Conservation (phyloP, 2,888 invertebrate genomes). For the Nephrotoma appendiculata region DNA sequence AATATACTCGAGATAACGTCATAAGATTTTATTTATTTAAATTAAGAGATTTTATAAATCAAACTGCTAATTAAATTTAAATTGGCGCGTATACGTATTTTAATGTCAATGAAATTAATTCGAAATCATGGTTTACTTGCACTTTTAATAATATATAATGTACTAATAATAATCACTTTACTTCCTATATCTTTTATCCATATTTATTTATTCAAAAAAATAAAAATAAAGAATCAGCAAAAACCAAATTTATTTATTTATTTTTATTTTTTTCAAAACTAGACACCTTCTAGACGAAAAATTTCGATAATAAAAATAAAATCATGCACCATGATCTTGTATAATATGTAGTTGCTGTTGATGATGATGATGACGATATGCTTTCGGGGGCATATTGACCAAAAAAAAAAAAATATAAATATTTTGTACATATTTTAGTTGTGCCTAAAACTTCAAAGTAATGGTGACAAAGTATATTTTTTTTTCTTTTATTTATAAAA, state of each 20-base stretch:
- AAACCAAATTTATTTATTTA: neutral
- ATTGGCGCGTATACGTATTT: neutral
- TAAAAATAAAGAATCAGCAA: neutral
- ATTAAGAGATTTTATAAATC: neutral
- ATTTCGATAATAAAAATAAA: neutral
- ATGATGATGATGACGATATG: constrained; percentile 5
- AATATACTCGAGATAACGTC: neutral
- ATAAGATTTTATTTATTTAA: neutral
- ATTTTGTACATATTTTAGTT: constrained; percentile 1
- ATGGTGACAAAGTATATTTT: constrained; percentile 5
- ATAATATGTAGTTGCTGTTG: neutral
- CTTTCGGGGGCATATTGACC: constrained; percentile 3
- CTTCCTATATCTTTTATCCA: neutral
- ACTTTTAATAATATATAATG: neutral
- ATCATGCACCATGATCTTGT: constrained; percentile 7
- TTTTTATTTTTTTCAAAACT: neutral
- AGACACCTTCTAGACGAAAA: constrained; percentile 6
- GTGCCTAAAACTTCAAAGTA: constrained; percentile 1
- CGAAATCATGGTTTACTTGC: neutral
- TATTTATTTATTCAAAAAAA: constrained; percentile 1
- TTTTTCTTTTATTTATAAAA: neutral
- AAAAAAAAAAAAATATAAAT: neutral
- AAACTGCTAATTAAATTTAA: too few relatives aligned
- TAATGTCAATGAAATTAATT: neutral
- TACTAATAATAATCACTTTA: neutral